Percentiles rank a stretch among this genome's conserved stretches.
Conservation (phyloP, 2,888 invertebrate genomes). For the Embidobia sp. region DNA sequence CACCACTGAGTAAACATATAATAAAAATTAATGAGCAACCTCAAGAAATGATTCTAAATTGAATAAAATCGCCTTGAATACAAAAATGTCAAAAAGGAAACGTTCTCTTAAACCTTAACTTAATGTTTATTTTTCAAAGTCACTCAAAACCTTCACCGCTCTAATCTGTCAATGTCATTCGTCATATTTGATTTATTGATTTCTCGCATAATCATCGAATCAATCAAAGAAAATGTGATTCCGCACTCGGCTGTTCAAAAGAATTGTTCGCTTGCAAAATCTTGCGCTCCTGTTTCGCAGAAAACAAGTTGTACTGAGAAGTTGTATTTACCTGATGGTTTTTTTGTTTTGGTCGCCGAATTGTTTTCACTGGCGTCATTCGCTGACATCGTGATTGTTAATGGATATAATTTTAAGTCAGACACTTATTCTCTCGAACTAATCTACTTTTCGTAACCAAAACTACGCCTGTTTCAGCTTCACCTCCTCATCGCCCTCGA, state of each 20-base stretch:
- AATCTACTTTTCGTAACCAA: not conserved
- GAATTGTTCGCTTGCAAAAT: no score
- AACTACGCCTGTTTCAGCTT: not conserved
- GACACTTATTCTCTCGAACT: not conserved
- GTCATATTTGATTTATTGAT: conserved; percentile 12
- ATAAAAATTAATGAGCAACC: no score
- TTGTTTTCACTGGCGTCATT: conserved; percentile 70
- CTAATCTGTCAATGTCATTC: conserved; percentile 18
- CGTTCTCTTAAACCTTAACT: not conserved
- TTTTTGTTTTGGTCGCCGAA: conserved; percentile 77
- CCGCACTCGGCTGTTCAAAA: not conserved
- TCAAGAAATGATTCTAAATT: no score
- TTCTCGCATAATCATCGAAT: conserved; percentile 8
- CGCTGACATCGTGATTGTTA: conserved; percentile 58
- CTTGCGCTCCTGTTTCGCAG: not conserved
- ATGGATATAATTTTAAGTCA: not conserved
- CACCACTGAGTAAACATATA: no score
- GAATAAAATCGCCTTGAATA: no score
- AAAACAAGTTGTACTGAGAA: not conserved
- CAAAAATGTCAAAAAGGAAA: no score
- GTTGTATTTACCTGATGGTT: conserved; percentile 77
- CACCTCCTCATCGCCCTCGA: conserved; percentile 15
- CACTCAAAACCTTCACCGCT: not conserved
- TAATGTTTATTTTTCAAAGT: no score
- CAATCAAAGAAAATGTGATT: not conserved